These are phyloP conservation scores for Pollenia griseotomentosa DNA, from an alignment of 2,888 invertebrate genomes.

Conservation along the genomic window DNA sequence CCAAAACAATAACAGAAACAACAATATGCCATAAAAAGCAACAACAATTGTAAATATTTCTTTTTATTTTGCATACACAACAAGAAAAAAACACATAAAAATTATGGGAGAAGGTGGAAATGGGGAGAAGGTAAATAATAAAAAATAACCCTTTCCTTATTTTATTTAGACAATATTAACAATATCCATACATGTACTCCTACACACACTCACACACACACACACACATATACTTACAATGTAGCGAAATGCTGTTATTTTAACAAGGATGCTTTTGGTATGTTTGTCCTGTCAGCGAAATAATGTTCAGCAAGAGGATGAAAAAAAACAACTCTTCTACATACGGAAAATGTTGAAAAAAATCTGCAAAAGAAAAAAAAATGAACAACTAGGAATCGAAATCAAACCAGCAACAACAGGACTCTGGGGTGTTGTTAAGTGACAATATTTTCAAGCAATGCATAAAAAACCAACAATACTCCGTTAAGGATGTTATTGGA, in stretches of 20 bases:
- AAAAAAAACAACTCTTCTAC: conserved; percentile 41
- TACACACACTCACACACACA: conserved; percentile 12
- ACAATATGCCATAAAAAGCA: conserved; percentile 32
- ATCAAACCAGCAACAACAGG: conserved; percentile 75
- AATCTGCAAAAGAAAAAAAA: conserved; percentile 64
- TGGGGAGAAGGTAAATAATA: conserved; percentile 26
- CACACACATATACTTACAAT: background rate
- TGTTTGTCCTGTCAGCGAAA: conserved; percentile 80
- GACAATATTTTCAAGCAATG: conserved; percentile 70
- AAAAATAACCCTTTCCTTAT: conserved; percentile 59
- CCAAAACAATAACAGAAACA: conserved; percentile 41
- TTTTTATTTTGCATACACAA: conserved; percentile 79
- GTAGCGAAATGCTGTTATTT: conserved; percentile 37
- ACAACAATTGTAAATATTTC: conserved; percentile 63
- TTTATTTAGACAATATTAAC: conserved; percentile 64
- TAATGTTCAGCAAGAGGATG: conserved; percentile 63
- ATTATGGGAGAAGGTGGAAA: background rate
- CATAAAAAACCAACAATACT: conserved; percentile 50
- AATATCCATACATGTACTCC: conserved; percentile 36
- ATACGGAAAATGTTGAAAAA: conserved; percentile 74
- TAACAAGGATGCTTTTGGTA: conserved; percentile 52
- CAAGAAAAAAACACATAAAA: conserved; percentile 55
- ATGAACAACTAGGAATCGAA: conserved; percentile 40
- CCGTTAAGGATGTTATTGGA: conserved; percentile 51
- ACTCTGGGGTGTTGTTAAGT: conserved; percentile 81